Conservation (phyloP, 2,113 vertebrate species). For the Megatriorchis doriae region DNA sequence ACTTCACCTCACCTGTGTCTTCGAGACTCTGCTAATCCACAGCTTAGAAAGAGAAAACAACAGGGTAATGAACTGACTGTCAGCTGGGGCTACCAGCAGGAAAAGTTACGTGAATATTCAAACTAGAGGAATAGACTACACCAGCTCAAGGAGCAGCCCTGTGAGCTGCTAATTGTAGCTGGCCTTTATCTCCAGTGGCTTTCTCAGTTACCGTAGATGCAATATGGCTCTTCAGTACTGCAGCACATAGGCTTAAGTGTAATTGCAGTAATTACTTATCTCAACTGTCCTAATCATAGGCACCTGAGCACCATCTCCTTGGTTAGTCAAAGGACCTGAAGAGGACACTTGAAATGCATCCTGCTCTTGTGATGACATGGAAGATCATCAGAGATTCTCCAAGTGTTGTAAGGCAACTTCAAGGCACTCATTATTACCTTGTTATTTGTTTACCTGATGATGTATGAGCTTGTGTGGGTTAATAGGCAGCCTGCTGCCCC, state of each 20-base stretch:
- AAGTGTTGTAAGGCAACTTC: not conserved
- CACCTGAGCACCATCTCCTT: not conserved
- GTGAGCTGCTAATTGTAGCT: not conserved
- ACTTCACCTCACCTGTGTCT: not conserved
- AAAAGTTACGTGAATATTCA: not conserved
- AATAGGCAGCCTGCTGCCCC: not conserved
- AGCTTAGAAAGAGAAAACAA: not conserved
- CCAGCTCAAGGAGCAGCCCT: not conserved
- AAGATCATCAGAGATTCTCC: not conserved
- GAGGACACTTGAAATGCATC: not conserved
- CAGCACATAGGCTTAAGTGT: not conserved
- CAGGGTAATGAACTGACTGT: not conserved
- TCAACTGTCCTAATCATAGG: not conserved
- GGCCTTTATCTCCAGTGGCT: not conserved
- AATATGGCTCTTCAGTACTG: not conserved
- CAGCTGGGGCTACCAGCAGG: not conserved
- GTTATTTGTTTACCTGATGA: not conserved
- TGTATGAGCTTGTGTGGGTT: not conserved
- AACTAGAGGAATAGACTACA: not conserved
- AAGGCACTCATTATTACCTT: not conserved
- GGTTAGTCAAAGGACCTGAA: not conserved
- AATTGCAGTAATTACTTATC: not conserved
- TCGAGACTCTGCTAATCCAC: not conserved
- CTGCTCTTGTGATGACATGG: not conserved
- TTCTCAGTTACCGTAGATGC: not conserved